Evolutionary conservation across 2,888 invertebrate species (phyloP), one percentile per base, ranked within the genome.

Genomic region (Drosophila subsilvestris): DNA sequence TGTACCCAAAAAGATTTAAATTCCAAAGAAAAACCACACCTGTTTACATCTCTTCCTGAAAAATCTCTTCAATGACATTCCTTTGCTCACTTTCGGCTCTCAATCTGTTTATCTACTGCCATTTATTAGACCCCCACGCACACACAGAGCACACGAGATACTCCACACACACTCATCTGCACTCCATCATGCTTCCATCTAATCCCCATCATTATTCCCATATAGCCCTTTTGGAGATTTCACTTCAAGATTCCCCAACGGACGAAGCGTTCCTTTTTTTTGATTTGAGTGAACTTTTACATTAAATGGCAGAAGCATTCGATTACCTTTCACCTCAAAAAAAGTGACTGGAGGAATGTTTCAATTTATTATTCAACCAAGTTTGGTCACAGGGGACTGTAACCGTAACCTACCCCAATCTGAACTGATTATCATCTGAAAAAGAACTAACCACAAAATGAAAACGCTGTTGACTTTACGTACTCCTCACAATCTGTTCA

Each of bases 351-450:
- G 14, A 49, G 67, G 59, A 66, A 75, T 73, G 67, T n/a, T n/a
- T 75, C 75, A 73, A 73, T 73, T 75, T 73, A 75, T 67, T 72
- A 65, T 58, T 58, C 48, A 66, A 54, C 51, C 42, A 43, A 32
- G 25, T 20, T 32, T 37, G 25, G 32, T n/a, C 67, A 32, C 66
- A 17, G 17, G 56, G 69, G 66, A 66, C 42, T 42, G 25, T 25
- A 25, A 4, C 25, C 25, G 25, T 4, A 32, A 10, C 27, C 37
- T 37, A 6, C 37, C 14, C 37, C 37, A 37, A 37, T 14, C 29
- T 32, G 17, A 17, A 6, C 14, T 53, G 37, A 53, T 53, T 37
- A 53, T 37, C n/a, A 20, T 9, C 53, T 18, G 7, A 56, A 53
- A 45, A 9, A 8, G 51, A 74, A 70, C 58, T 63, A 67, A 63